These are phyloP conservation scores for Listronotus oregonensis DNA, from an alignment of 1,140 invertebrate genomes.

Conservation along the genomic window DNA sequence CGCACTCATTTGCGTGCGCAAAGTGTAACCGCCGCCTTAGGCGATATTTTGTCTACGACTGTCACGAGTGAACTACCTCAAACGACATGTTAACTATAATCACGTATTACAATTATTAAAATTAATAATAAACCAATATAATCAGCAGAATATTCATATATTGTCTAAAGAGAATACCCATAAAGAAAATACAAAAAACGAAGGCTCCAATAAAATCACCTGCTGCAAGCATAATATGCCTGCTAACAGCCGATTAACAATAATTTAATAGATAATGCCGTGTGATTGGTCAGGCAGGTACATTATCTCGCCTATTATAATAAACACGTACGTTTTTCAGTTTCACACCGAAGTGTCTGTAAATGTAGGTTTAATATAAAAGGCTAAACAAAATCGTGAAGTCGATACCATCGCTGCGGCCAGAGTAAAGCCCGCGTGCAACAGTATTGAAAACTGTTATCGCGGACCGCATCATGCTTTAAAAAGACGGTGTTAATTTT, in stretches of 20 bases:
- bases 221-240: neutral
- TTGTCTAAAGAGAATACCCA: too few species aligned
- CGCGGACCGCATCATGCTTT: constrained; percentile 24
- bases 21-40: too few species aligned
- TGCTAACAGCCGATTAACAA: constrained; percentile 30
- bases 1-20: too few species aligned
- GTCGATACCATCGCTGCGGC: constrained; percentile 23
- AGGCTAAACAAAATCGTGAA: constrained; percentile 36
- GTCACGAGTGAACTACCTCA: too few species aligned
- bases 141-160: too few species aligned
- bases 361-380: constrained; percentile 34
- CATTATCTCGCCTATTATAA: constrained; percentile 29
- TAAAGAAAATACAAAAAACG: too few species aligned
- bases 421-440: constrained; percentile 21
- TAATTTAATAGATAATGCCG: constrained; percentile 31
- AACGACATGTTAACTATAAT: too few species aligned
- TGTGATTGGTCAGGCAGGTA: constrained; percentile 10
- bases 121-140: too few species aligned
- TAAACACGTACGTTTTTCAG: constrained; percentile 34
- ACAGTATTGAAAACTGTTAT: constrained; percentile 33
- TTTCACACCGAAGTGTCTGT: constrained; percentile 32
- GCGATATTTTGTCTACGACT: too few species aligned
- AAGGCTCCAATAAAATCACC: too few species aligned
- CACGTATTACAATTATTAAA: too few species aligned
- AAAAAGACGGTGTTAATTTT: constrained; percentile 34